Base-by-base conservation (phyloP, 2,113 vertebrate genomes). In the Hypomesus transpacificus region DNA sequence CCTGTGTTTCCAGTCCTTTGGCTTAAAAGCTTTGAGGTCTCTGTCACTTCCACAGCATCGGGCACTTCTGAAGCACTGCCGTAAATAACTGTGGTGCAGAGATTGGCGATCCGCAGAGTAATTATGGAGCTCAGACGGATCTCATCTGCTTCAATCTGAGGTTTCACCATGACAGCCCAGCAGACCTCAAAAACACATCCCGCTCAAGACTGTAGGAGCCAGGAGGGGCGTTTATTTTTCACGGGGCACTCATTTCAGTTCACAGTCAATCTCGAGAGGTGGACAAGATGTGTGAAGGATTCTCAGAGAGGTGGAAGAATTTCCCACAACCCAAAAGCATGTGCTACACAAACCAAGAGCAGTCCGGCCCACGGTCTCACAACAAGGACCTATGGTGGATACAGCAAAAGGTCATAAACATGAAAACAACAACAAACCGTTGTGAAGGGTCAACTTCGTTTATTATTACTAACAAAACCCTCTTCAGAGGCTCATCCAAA, bases 291-390 rank as follows among this genome's bases (percentile, higher is more conserved):
- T 86, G 84, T 64, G 76, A 87, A 69, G 78, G 82, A 86, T 84
- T 82, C 80, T 74, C 74, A 21, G 70, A 58, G 76, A 85, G 82
- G 85, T 76, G 84, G 84, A 71, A 87, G 73, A 84, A 84, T 74
- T 80, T 85, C 86, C 75, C 80, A 80, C 76, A 75, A 76, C 28
- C 70, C 51, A 1, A 69, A 62, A 71, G 76, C 69, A 68, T 67
- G 53, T 59, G 60, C 72, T 60, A 78, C 82, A 85, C 76, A 82
- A 80, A 70, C 63, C 52, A 18, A 68, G 50, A 60, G 31, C 54
- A 22, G 17, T 50, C n/a, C 3, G 20, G 9, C 31, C n/a, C 61
- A 20, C 58, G 31, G 24, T 4, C 20, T 6, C 20, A 28, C 14
- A 31, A 20, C 61, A 31, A 26, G 70, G 63, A n/a, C 56, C 3